Evolutionary conservation across 2,797 vertebrate species (phyloP), one percentile per base, ranked within the genome.

Genomic region (Lithobates pipiens): DNA sequence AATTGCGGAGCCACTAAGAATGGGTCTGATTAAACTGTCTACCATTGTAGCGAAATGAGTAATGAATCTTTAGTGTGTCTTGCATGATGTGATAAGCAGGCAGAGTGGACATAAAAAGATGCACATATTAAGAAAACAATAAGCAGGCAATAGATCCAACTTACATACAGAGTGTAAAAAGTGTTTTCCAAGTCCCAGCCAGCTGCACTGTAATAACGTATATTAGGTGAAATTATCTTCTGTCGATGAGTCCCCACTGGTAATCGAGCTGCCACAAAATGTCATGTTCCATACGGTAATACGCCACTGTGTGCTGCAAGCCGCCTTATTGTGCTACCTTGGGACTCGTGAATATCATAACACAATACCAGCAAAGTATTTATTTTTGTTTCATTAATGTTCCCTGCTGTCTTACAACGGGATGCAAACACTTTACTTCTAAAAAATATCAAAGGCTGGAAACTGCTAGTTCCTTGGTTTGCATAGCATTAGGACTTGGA

Each of bases 201-300:
- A 87, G 86, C 86, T 87, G 86, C 76, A 78, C 70, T 87, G 63
- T 67, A 87, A 80, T 87, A 87, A 83, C 69, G 65, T 76, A 74
- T 71, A 87, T 79, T 83, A 80, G 86, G 63, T 69, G 67, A 71
- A 87, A 87, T 84, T 54, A 87, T 87, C 61, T 80, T 65, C 54
- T 36, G n/a, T 63, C 70, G 81, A 83, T 71, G 76, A 84, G 76
- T 65, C 63, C 71, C 76, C 70, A 63, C 6, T 70, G 86, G 77
- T 87, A 84, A 83, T 80, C 39, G 65, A 57, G 44, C 76, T 76
- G 63, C 71, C 71, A 76, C 81, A 78, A 83, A 86, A 87, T 84
- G 81, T 87, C 81, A 87, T 84, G 71, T 83, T 79, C 86, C 81
- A 84, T 79, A 87, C 71, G 85, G 85, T 80, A 87, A 87, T 83